These are phyloP conservation scores for Corythornis leucogaster DNA, from an alignment of 2,797 vertebrate genomes.

Conservation along the genomic window DNA sequence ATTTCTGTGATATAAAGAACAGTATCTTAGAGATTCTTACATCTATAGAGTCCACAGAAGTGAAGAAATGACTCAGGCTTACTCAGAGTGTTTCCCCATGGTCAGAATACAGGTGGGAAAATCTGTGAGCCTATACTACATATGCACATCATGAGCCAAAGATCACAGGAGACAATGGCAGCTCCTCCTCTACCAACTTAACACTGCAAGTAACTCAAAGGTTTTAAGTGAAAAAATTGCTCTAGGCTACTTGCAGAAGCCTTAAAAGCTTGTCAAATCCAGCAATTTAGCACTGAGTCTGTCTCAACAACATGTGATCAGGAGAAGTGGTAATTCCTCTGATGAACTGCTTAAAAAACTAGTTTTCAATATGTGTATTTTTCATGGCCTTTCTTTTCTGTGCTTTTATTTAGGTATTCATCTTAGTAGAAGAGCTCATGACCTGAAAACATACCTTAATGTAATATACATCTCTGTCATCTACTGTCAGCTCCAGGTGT, in stretches of 20 bases:
- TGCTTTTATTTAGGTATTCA: background rate
- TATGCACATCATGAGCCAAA: background rate
- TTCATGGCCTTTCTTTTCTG: background rate
- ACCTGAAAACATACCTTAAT: constrained; percentile 77
- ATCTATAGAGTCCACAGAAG: background rate
- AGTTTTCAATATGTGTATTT: background rate
- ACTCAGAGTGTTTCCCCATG: background rate
- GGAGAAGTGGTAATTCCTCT: background rate
- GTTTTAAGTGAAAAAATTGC: background rate
- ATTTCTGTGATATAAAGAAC: background rate
- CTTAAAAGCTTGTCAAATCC: background rate
- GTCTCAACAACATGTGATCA: background rate
- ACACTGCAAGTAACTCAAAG: background rate
- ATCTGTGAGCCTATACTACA: background rate
- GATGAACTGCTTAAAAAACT: background rate
- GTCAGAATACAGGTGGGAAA: background rate
- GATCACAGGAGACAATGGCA: background rate
- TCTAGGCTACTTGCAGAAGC: background rate
- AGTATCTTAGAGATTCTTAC: background rate
- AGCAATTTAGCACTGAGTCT: background rate
- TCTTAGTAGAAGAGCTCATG: background rate
- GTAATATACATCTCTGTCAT: constrained; percentile 81
- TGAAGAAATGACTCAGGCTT: background rate
- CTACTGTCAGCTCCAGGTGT: constrained; percentile 83
- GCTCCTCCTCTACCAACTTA: background rate